Conservation (phyloP, 2,888 invertebrate species). For the Hetaerina titia region DNA sequence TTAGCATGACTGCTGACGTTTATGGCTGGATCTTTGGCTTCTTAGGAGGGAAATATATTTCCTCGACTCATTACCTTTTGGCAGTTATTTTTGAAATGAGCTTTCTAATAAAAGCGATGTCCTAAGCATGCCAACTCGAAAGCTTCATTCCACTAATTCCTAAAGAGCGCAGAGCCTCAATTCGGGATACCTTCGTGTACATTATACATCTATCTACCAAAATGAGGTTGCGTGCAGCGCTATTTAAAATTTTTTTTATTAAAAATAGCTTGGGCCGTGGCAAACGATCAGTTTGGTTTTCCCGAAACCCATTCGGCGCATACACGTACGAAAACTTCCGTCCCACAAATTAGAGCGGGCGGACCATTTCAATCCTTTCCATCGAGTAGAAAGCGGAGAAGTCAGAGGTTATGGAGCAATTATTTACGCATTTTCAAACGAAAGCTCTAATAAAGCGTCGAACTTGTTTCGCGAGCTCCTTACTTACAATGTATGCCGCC, state of each 20-base stretch:
- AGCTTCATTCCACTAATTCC: background rate
- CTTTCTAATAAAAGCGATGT: background rate
- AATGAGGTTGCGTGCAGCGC: background rate
- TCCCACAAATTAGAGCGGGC: background rate
- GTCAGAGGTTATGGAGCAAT: slow-evolving; percentile 15
- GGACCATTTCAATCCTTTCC: background rate
- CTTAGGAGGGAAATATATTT: background rate
- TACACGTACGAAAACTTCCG: background rate
- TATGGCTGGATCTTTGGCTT: background rate
- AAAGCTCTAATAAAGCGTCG: background rate
- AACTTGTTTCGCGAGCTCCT: background rate
- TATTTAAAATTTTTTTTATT: background rate
- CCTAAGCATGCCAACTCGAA: background rate
- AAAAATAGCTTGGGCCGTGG: background rate
- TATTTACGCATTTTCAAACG: slow-evolving; percentile 11
- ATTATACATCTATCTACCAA: no score
- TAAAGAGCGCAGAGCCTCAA: no score
- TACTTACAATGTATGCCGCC: background rate
- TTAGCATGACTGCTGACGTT: background rate
- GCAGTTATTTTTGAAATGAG: background rate
- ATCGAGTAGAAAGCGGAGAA: background rate
- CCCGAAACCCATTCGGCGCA: background rate
- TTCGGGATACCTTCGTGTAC: no score
- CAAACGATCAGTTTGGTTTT: background rate
- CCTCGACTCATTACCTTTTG: background rate